Percentiles rank a stretch among this genome's conserved stretches.
Evolutionary conservation across 2,888 invertebrate genomes (phyloP).

Genomic region (Listrodromus nycthemerus): DNA sequence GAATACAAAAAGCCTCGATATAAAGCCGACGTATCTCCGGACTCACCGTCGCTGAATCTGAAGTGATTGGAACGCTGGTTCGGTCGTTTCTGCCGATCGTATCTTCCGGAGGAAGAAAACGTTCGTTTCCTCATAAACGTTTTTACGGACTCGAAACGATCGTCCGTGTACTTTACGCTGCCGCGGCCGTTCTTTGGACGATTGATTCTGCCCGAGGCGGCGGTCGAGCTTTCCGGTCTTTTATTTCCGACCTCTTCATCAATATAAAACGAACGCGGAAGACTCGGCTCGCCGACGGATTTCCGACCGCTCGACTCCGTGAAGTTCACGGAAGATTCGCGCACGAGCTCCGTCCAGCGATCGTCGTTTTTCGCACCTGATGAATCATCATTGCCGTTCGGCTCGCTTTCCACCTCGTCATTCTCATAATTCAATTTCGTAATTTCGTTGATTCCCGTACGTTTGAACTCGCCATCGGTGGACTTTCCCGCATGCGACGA

Average conservation of each 20-base stretch:
- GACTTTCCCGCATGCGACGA: slow-evolving; percentile 56
- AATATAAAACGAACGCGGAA: slow-evolving; percentile 45
- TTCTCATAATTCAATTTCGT: slow-evolving; percentile 61
- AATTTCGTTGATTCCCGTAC: slow-evolving; percentile 66
- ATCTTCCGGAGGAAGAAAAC: slow-evolving; percentile 34
- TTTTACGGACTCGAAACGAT: slow-evolving; percentile 54
- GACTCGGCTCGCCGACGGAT: slow-evolving; percentile 1
- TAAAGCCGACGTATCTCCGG: not conserved
- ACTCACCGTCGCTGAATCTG: slow-evolving; percentile 63
- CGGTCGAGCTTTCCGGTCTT: not conserved
- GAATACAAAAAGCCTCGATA: not conserved
- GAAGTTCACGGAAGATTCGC: slow-evolving; percentile 27
- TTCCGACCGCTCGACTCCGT: not conserved
- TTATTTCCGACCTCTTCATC: slow-evolving; percentile 30
- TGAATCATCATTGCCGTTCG: slow-evolving; percentile 44
- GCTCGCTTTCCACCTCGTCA: slow-evolving; percentile 16
- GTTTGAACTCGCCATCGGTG: slow-evolving; percentile 32
- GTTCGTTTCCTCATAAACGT: slow-evolving; percentile 54
- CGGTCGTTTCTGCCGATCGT: slow-evolving; percentile 62
- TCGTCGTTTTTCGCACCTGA: slow-evolving; percentile 3
- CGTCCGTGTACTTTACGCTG: slow-evolving; percentile 65
- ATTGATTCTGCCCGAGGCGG: slow-evolving; percentile 25
- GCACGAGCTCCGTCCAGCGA: slow-evolving; percentile 29
- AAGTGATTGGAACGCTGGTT: slow-evolving; percentile 64
- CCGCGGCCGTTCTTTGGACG: slow-evolving; percentile 58